Evolutionary conservation across 2,888 invertebrate genomes (phyloP).

Genomic region (Calameuta pallipes): DNA sequence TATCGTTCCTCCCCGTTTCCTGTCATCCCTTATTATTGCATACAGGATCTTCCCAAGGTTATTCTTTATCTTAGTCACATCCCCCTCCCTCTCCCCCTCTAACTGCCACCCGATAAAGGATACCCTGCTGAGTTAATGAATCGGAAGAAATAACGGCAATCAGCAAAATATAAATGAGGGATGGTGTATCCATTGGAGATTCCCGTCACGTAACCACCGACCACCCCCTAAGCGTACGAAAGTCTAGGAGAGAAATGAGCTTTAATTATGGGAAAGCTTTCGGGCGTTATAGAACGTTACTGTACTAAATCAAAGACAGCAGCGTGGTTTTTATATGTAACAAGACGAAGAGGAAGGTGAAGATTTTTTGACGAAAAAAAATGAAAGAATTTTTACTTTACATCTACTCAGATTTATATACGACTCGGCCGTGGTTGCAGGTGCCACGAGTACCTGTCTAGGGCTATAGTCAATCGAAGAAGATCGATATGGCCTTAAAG

Average conservation of each 20-base stretch:
- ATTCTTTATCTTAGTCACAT: not conserved
- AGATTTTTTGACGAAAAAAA: not conserved
- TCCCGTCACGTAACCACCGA: slow-evolving; percentile 54
- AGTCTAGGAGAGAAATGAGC: slow-evolving; percentile 50
- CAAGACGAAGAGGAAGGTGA: not conserved
- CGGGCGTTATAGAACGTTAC: not conserved
- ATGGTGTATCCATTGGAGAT: slow-evolving; percentile 48
- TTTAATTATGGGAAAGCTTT: slow-evolving; percentile 53
- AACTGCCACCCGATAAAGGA: not conserved
- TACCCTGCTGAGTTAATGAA: slow-evolving; percentile 29
- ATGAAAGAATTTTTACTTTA: not conserved
- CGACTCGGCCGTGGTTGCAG: not conserved
- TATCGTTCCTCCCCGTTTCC: not conserved
- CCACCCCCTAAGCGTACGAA: slow-evolving; percentile 28
- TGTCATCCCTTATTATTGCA: not conserved
- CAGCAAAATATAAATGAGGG: slow-evolving; percentile 63
- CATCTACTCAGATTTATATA: not conserved
- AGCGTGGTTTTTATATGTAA: not conserved
- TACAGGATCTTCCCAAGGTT: not conserved
- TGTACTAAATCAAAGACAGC: slow-evolving; percentile 6
- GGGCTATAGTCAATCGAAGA: not conserved
- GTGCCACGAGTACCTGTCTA: not conserved
- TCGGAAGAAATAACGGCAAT: slow-evolving; percentile 63
- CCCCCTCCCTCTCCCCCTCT: not conserved
- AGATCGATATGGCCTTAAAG: not conserved